Conservation (phyloP, 2,888 invertebrate species). For the Aporophyla nigra region DNA sequence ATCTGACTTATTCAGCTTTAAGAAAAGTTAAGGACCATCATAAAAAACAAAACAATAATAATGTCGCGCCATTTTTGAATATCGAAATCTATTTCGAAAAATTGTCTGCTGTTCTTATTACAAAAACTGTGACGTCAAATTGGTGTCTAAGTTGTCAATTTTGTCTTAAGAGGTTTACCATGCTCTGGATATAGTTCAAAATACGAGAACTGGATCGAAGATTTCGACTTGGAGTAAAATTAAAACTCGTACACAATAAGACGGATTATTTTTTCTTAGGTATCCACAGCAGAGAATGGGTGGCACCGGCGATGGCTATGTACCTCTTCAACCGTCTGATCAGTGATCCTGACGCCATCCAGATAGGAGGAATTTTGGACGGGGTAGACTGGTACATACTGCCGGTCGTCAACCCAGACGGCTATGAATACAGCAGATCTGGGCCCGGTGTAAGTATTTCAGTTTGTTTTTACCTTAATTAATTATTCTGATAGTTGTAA, state of each 20-base stretch:
- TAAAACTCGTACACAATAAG: background rate
- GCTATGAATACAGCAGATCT: slow-evolving; percentile 92
- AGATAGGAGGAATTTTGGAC: slow-evolving; percentile 83
- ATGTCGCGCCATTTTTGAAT: background rate
- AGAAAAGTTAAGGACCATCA: background rate
- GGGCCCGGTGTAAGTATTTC: slow-evolving; percentile 74
- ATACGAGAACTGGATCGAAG: no score
- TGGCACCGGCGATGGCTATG: slow-evolving; percentile 91
- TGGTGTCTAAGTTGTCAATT: background rate
- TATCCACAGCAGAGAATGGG: slow-evolving; percentile 93
- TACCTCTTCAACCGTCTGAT: slow-evolving; percentile 91
- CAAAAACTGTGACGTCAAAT: background rate
- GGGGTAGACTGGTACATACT: slow-evolving; percentile 93
- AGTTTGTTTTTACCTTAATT: background rate
- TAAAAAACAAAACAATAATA: background rate
- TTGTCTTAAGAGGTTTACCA: background rate
- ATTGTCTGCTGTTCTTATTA: no score
- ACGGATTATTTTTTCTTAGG: slow-evolving; percentile 70
- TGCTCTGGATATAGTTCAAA: background rate
- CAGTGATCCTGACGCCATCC: slow-evolving; percentile 74
- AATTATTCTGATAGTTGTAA: background rate
- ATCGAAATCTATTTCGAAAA: background rate
- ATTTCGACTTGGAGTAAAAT: background rate
- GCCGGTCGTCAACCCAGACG: slow-evolving; percentile 94
- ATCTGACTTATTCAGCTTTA: no score